Base-by-base conservation (phyloP, 2,888 invertebrate species). In the Dicranocentrus wangi region DNA sequence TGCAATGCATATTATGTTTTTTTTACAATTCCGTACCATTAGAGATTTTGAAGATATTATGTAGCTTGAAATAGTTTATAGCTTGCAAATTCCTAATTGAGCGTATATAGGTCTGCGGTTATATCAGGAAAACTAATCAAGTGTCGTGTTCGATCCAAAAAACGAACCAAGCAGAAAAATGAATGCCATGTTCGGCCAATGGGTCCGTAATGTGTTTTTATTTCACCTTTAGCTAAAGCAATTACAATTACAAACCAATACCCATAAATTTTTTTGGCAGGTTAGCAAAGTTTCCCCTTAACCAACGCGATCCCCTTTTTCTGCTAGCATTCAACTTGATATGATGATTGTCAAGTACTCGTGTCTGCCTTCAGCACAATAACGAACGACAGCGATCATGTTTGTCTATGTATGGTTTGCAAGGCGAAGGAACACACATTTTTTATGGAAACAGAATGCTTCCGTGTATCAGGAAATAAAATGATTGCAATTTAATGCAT, bases 401-500 rank as follows among this genome's bases (percentile, higher is more conserved):
- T n/a, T n/a, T n/a, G n/a, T n/a, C 27, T 47, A 47, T 39, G 39
- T 39, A 10, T 53, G 53, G 8, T 15, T 17, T 53, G 53, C 15
- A 21, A 25, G 58, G 10, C 8, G 58, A 32, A 32, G 32, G 58
- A 28, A 60, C 17, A 32, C 32, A 60, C 15, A n/a, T 28, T 75
- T 75, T 75, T 65, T 65, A 75, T 75, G 69, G 68, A 77, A 77
- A 51, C 43, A 51, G 58, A 77, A 42, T 77, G 61, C 70, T 78
- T 78, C 71, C 78, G 78, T 78, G 60, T 78, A 78, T 71, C 78
- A 70, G 78, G 78, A 78, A 78, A 70, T 78, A 78, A 78, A 78
- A 71, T 78, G 70, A 78, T 78, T 78, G 69, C 78, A 70, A 70
- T 78, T 71, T 78, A 68, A 78, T 78, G 78, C 78, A 78, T 78